Base-by-base conservation (phyloP, 1,140 invertebrate species). In the Aradophagus sp. region DNA sequence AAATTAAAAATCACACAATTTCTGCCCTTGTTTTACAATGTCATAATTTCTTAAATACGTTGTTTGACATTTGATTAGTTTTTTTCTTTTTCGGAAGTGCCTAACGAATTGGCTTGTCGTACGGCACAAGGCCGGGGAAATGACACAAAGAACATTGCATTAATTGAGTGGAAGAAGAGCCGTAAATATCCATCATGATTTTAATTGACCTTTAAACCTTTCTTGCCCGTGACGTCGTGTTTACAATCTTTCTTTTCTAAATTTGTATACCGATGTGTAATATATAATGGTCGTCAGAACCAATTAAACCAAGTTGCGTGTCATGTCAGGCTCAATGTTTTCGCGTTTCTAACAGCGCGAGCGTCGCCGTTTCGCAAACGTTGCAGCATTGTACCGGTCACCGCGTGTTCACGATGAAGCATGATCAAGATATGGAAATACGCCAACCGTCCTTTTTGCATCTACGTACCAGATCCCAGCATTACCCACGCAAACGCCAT, bases 401-500 rank as follows among this genome's bases (percentile, higher is more conserved):
- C 69, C 62, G 69, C 58, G 69, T 67, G 70, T 67, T 67, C 70
- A 53, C 70, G 70, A 73, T 68, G 70, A 68, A 68, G 70, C 70
- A 66, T 61, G 70, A 73, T 73, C 70, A 68, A 73, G 70, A 73
- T 73, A 73, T 73, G 70, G 70, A 73, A 73, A 73, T 65, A 45
- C 70, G 70, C 70, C 70, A 73, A 53, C 52, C 70, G 70, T 68
- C n/a, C 63, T 61, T 73, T 72, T 73, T 68, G 53, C 59, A 63
- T 73, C 63, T 42, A 59, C 58, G 50, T 67, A n/a, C n/a, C n/a
- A n/a, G n/a, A 73, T 73, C 69, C 55, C 58, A 67, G 52, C 58
- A 29, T 68, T 73, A 61, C 63, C 63, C 70, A 67, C 70, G 70
- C 70, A 63, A 73, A 63, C 63, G 58, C 63, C 63, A 53, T 67